These are phyloP conservation scores for Tympanoctomys barrerae DNA, from an alignment of 2,797 vertebrate species.

Conservation along the genomic window DNA sequence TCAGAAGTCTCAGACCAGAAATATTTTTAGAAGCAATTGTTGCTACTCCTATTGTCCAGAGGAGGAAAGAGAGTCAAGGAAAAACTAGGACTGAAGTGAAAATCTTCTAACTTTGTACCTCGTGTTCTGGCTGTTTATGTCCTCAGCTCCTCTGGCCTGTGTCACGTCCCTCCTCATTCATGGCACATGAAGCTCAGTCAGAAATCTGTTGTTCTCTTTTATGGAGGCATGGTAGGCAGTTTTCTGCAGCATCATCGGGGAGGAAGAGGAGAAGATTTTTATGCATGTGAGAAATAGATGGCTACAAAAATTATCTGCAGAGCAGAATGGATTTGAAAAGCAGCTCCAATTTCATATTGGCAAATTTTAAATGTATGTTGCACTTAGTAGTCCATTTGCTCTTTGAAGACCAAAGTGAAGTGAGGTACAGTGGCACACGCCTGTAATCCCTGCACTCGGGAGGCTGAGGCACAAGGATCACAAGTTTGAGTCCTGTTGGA, in stretches of 20 bases:
- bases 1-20: constrained; percentile 11
- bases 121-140: not conserved
- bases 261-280: constrained; percentile 62
- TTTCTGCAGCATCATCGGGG: constrained; percentile 63
- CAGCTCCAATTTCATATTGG: constrained; percentile 17
- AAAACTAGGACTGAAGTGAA: constrained; percentile 42
- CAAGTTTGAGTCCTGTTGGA: not conserved
- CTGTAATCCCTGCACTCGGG: not conserved
- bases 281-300: constrained; percentile 18
- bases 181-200: constrained; percentile 71
- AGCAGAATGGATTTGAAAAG: constrained; percentile 13
- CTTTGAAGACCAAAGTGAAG: constrained; percentile 19
- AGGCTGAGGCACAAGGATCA: not conserved
- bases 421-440: not conserved
- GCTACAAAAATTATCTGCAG: constrained; percentile 48
- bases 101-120: constrained; percentile 35
- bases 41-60: constrained; percentile 21
- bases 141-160: not conserved
- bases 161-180: constrained; percentile 42
- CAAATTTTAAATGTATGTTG: constrained; percentile 46
- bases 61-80: constrained; percentile 4
- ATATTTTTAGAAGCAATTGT: not conserved
- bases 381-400: not conserved
- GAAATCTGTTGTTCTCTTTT: constrained; percentile 59
- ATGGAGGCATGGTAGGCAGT: constrained; percentile 22